phyloP scores from a whole-genome alignment of 2,113 vertebrate species.

The Hippocampus barbouri region DNA sequence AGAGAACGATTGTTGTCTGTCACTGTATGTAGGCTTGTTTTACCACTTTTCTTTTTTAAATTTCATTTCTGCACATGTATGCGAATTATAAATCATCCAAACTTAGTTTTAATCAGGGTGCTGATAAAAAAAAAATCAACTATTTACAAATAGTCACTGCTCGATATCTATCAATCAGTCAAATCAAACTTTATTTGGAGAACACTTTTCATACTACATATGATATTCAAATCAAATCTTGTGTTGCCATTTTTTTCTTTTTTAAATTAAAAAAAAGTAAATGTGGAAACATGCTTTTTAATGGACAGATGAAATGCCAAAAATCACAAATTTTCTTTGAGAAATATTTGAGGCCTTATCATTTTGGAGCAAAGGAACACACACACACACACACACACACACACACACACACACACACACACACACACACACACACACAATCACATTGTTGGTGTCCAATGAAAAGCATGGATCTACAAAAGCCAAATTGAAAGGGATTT shows the following conservation, averaged over 20 bases:
- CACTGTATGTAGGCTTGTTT: slow-evolving; percentile 55
- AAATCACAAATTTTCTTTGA: not conserved
- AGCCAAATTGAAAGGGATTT: not conserved
- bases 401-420: not conserved
- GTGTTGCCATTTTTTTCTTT: not conserved
- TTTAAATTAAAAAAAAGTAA: not conserved
- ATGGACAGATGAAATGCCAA: not conserved
- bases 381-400: not conserved
- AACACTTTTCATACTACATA: no score
- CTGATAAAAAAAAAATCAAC: slow-evolving; percentile 18
- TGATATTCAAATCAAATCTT: no score
- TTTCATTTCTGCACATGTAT: slow-evolving; percentile 50
- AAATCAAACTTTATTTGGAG: no score
- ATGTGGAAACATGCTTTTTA: slow-evolving; percentile 1
- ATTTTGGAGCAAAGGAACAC: not conserved
- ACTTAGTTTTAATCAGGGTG: slow-evolving; percentile 34
- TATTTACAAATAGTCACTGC: not conserved
- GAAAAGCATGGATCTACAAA: not conserved
- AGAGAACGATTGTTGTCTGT: slow-evolving; percentile 34
- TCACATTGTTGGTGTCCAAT: not conserved
- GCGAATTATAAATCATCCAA: slow-evolving; percentile 35
- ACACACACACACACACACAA: no score
- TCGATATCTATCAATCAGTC: no score
- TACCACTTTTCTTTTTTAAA: slow-evolving; percentile 24
- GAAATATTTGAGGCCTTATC: not conserved